Conservation (phyloP, 1,140 invertebrate genomes). For the Bombus impatiens region DNA sequence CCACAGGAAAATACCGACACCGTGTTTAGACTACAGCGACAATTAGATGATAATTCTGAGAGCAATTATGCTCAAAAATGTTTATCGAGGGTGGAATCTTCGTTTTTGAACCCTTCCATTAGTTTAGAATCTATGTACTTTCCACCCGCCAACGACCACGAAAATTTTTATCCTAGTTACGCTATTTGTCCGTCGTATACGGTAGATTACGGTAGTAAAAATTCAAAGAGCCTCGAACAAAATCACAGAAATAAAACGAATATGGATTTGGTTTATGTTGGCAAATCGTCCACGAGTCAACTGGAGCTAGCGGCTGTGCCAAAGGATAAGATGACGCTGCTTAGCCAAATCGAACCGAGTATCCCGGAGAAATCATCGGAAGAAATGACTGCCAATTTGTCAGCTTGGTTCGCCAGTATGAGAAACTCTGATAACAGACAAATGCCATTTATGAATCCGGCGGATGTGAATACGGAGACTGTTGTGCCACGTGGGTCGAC, state of each 20-base stretch:
- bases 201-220: conserved; percentile 14
- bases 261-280: conserved; percentile 57
- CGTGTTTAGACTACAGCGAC: neutral
- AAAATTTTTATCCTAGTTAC: conserved; percentile 30
- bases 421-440: conserved; percentile 51
- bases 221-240: conserved; percentile 18
- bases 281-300: conserved; percentile 57
- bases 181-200: neutral
- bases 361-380: conserved; percentile 58
- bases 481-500: neutral
- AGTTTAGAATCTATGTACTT: conserved; percentile 35
- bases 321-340: conserved; percentile 72
- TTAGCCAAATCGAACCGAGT: conserved; percentile 76
- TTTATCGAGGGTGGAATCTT: conserved; percentile 36
- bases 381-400: conserved; percentile 75
- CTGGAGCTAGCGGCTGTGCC: conserved; percentile 62
- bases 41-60: conserved; percentile 33
- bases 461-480: conserved; percentile 17
- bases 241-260: conserved; percentile 30
- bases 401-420: conserved; percentile 79
- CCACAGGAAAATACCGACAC: conserved; percentile 6
- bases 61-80: conserved; percentile 44
- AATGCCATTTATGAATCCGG: conserved; percentile 16
- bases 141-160: conserved; percentile 13
- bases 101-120: conserved; percentile 45